Evolutionary conservation across 1,140 invertebrate species (phyloP).

Genomic region (Drosophila saltans): DNA sequence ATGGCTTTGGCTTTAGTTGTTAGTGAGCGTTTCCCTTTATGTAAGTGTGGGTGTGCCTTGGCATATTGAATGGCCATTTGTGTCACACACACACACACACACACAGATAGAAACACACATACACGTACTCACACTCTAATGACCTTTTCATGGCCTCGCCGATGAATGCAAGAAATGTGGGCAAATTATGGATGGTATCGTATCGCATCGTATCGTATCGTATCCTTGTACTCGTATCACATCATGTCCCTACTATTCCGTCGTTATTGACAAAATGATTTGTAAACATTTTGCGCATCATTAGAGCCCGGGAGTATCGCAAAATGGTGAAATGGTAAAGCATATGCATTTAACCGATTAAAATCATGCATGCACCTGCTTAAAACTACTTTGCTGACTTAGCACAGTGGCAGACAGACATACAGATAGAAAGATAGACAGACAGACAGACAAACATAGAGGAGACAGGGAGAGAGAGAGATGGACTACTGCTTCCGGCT

Average conservation of each 20-base stretch:
- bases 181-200: conserved; percentile 72
- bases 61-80: conserved; percentile 81
- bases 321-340: conserved; percentile 29
- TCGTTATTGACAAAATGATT: conserved; percentile 81
- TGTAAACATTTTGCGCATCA: conserved; percentile 82
- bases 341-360: conserved; percentile 76
- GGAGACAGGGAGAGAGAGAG: background rate
- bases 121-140: conserved; percentile 61
- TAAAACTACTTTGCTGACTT: conserved; percentile 68
- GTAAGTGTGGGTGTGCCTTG: conserved; percentile 33
- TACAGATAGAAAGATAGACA: background rate
- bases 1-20: conserved; percentile 76
- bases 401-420: conserved; percentile 31
- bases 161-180: conserved; percentile 80
- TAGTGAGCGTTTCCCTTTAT: conserved; percentile 34
- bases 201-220: conserved; percentile 19
- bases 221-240: no score
- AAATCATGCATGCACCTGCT: conserved; percentile 73
- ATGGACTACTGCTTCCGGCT: conserved; percentile 70
- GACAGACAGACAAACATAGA: background rate
- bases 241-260: conserved; percentile 42
- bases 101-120: conserved; percentile 25
- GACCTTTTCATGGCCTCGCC: conserved; percentile 78
- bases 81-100: conserved; percentile 58
- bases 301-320: conserved; percentile 37